Evolutionary conservation across 53 echinoderm and acorn worm species (phyloP), one percentile per base, ranked within the genome.

Genomic region (Zoroaster sp.): DNA sequence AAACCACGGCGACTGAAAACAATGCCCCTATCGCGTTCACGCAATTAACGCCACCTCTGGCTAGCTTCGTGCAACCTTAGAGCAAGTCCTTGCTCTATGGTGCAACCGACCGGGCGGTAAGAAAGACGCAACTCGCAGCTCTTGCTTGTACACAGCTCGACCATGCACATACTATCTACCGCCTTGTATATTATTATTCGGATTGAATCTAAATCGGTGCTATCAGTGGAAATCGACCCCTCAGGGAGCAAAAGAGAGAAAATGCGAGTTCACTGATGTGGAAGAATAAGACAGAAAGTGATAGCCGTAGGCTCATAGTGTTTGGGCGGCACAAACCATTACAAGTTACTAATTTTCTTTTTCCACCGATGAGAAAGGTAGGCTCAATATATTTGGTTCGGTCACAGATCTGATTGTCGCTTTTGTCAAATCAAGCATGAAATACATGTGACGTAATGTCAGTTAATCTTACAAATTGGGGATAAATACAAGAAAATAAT

Each of bases 391-490:
- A 37, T 4, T 17, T 55, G 53, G 54, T 46, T 15, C 20, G 59
- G 70, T 47, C 37, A 49, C 49, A 39, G 46, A 32, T 66, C 43
- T 14, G 67, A 39, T 80, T 80, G 49, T 36, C 71, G 85, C 70
- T 49, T 85, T 85, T 85, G 85, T 51, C 51, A 69, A 71, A 47
- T 85, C 41, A 35, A 69, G 85, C 85, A 46, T 85, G 85, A 85
- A 70, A 85, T 47, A 71, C 85, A n/a, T n/a, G 54, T 85, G 85
- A 85, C 85, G 85, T 71, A 85, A 85, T 71, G 72, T 44, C 85
- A 85, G 85, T 45, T 85, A 85, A 69, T 71, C 71, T 85, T 85
- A 85, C 85, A 85, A 85, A 85, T 85, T 85, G 71, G 30, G 38
- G 71, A 35, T 70, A 43, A 35, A 47, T 35, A n/a, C 47, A 28